Base-by-base conservation (phyloP, 2,888 invertebrate species). In the Eubasilissa splendida region DNA sequence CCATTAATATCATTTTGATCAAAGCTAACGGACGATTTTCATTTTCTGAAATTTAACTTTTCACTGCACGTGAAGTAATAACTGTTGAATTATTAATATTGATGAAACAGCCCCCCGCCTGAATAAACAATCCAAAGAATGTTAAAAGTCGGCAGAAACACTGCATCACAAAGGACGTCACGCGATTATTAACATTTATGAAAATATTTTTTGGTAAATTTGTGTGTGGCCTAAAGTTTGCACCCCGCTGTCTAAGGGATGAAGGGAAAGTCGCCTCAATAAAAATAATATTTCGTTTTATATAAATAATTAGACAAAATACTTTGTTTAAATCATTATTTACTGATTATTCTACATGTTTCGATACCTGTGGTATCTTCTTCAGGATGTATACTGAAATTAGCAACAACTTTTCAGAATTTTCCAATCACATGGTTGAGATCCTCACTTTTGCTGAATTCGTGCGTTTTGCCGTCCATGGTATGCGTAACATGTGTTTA, bases 181-280 rank as follows among this genome's bases (percentile, higher is more conserved):
- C 78, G 81, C 81, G 68, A 81, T 71, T 68, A 74, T 76, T 60
- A 68, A 54, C 59, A 74, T 78, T 77, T 75, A 74, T 74, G 68
- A 68, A 75, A 79, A 78, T 60, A 78, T 78, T 81, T 81, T 80
- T 78, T 65, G 81, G 78, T 50, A 66, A 76, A 78, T 78, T 81
- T 81, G 81, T 75, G 68, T 65, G 59, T 58, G 65, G 59, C 68
- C 54, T 78, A 81, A 78, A 79, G 75, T 81, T 81, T 77, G 31
- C 56, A 50, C 42, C 68, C 58, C 52, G 22, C 50, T 58, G 7
- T 31, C 58, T n/a, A n/a, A n/a, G 58, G 12, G 11, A n/a, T n/a
- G n/a, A 4, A 58, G 4, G n/a, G 2, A 58, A 68, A 53, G 76
- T 76, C 76, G 65, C 68, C 31, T 31, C 59, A 74, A 53, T 60